Conservation (phyloP, 1,140 invertebrate genomes). For the Lordiphosa stackelbergi region DNA sequence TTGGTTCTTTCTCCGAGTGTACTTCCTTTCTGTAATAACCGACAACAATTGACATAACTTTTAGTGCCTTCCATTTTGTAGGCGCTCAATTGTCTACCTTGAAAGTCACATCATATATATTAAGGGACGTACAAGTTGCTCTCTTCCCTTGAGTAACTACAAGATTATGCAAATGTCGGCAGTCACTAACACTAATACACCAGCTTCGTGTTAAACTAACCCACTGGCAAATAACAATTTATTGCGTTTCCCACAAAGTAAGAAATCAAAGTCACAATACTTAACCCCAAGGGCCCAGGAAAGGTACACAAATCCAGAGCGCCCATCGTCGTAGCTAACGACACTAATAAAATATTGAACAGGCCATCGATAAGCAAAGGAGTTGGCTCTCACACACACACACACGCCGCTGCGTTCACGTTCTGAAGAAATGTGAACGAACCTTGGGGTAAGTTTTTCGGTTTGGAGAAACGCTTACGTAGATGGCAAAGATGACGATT, state of each 20-base stretch:
- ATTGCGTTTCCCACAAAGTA: conserved; percentile 40
- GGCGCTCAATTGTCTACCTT: conserved; percentile 46
- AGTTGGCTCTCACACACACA: conserved; percentile 27
- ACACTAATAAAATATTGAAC: conserved; percentile 75
- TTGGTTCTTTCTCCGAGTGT: too few relatives aligned
- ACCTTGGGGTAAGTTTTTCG: conserved; percentile 26
- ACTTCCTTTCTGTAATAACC: too few relatives aligned
- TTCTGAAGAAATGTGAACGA: conserved; percentile 50
- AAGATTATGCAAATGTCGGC: conserved; percentile 51
- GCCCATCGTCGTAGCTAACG: conserved; percentile 45
- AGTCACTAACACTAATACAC: conserved; percentile 29
- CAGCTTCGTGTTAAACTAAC: conserved; percentile 16
- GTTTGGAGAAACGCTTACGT: conserved; percentile 45
- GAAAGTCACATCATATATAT: conserved; percentile 21
- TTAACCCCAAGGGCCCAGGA: conserved; percentile 2
- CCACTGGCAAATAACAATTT: conserved; percentile 58
- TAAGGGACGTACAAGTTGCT: background rate
- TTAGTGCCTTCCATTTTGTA: background rate
- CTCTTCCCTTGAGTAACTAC: conserved; percentile 3
- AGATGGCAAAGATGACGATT: conserved; percentile 75
- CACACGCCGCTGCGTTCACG: background rate
- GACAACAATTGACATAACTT: background rate
- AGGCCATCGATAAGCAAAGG: conserved; percentile 70
- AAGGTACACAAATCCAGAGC: background rate
- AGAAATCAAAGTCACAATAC: conserved; percentile 50